A percentile compares a stretch with the other conserved stretches of the same genome.
Evolutionary conservation across 2,113 vertebrate genomes (phyloP).

Genomic region (Phaethornis superciliosus): DNA sequence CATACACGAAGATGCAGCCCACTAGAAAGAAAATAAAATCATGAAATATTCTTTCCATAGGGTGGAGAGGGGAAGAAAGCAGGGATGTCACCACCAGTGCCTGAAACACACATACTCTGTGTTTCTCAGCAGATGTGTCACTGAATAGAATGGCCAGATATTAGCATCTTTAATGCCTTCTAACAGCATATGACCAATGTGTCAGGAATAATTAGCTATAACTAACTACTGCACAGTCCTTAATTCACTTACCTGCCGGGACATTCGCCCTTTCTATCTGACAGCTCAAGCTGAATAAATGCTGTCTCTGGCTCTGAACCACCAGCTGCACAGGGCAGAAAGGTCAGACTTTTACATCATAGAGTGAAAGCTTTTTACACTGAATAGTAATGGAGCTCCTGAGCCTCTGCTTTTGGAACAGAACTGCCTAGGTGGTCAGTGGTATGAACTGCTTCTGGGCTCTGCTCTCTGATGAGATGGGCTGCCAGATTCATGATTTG

Average conservation of each 20-base stretch:
- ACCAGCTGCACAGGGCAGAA: background rate
- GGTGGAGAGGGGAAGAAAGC: background rate
- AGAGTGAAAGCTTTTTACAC: background rate
- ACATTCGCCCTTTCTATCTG: conserved; percentile 57
- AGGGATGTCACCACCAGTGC: background rate
- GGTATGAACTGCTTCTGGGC: background rate
- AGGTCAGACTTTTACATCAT: conserved; percentile 7
- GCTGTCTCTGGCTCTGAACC: conserved; percentile 15
- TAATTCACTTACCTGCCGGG: conserved; percentile 41
- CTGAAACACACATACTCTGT: background rate
- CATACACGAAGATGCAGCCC: background rate
- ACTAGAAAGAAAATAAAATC: background rate
- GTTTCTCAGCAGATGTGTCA: background rate
- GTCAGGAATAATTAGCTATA: conserved; percentile 60
- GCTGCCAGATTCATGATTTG: background rate
- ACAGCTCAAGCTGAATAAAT: conserved; percentile 51
- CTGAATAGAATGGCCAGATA: background rate
- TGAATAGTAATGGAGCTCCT: background rate
- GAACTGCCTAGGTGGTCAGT: background rate
- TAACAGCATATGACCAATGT: conserved; percentile 39
- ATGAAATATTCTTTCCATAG: background rate
- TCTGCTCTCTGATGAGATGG: background rate
- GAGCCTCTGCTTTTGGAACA: fast-evolving
- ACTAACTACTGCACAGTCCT: conserved; percentile 53
- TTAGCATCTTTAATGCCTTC: conserved; percentile 47